phyloP scores from a whole-genome alignment of 2,113 vertebrate species.

The Theristicus caerulescens region DNA sequence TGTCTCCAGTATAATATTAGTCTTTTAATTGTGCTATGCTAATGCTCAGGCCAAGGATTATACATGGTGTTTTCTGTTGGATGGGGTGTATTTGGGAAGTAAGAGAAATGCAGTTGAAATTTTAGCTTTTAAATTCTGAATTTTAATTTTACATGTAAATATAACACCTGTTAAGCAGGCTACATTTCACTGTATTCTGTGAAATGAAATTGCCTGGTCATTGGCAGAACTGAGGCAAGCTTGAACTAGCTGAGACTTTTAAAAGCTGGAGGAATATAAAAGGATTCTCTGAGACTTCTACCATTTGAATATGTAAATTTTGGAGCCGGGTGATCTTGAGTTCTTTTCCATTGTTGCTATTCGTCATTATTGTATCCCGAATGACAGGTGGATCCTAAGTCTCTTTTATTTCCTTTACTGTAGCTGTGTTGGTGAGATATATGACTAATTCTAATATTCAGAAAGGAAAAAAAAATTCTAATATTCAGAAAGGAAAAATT shows the following conservation, averaged over 20 bases:
- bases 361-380: background rate
- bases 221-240: background rate
- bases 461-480: background rate
- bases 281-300: background rate
- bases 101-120: background rate
- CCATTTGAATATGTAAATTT: background rate
- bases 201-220: background rate
- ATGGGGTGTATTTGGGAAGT: background rate
- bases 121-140: background rate
- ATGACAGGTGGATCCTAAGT: background rate
- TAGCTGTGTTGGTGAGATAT: background rate
- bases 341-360: background rate
- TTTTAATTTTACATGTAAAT: background rate
- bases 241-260: background rate
- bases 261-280: background rate
- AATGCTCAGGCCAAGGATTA: background rate
- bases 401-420: background rate
- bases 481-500: background rate
- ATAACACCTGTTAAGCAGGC: background rate
- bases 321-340: background rate
- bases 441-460: background rate
- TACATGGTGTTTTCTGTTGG: background rate
- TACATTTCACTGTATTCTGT: background rate
- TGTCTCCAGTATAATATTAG: background rate
- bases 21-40: background rate